Conservation (phyloP, 2,797 vertebrate genomes). For the Silurus lanzhouensis region DNA sequence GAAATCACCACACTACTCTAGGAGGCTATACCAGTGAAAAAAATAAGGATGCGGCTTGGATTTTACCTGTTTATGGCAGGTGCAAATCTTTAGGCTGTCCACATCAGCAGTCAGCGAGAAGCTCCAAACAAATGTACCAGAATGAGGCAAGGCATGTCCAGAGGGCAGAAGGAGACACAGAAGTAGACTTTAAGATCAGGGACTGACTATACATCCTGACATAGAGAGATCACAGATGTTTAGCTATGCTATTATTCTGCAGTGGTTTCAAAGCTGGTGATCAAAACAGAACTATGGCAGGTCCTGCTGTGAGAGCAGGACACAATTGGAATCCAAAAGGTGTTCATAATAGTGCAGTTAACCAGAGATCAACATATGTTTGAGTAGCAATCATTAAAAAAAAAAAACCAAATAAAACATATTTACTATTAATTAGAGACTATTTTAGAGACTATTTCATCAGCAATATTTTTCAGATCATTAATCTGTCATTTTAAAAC, state of each 20-base stretch:
- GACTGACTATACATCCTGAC: background rate
- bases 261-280: background rate
- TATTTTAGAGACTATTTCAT: background rate
- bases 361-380: no score
- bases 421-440: conserved; percentile 21
- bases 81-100: background rate
- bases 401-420: background rate
- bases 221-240: background rate
- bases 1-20: background rate
- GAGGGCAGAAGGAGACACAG: background rate
- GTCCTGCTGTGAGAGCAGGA: background rate
- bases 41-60: background rate
- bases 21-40: no score
- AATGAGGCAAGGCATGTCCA: background rate
- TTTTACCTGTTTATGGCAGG: background rate
- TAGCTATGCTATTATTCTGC: background rate
- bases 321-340: background rate
- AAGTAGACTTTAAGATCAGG: background rate
- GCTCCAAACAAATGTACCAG: background rate
- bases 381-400: background rate
- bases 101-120: background rate
- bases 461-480: conserved; percentile 25
- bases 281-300: background rate
- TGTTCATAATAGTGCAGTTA: background rate
- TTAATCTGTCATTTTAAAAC: background rate